Base-by-base conservation (phyloP, 2,797 vertebrate species). In the Trachops cirrhosus region DNA sequence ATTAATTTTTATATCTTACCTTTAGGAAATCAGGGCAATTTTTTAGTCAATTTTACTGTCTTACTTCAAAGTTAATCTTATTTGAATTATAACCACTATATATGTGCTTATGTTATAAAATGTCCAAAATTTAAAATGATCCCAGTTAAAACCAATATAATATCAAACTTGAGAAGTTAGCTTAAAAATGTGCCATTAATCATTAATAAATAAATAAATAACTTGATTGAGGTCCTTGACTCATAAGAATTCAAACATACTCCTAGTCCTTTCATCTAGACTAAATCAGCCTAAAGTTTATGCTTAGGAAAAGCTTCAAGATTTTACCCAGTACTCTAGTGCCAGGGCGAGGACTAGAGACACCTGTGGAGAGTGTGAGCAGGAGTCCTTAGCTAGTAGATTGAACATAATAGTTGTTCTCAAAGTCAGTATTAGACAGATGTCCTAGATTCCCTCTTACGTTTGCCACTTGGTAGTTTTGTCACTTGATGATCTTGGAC, bases 31-130 rank as follows among this genome's bases (percentile, higher is more conserved):
- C 10, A 46, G 67, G 71, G 24, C n/a, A 93, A 37, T 26, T 50
- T 95, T 92, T 85, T 93, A 73, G 39, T 78, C 32, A 39, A 54
- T 71, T 92, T 89, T 77, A 79, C 32, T 84, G 29, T 89, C 48
- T 41, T 54, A 34, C 15, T 50, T 78, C 71, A 70, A 87, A 62
- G n/a, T 88, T 92, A 77, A 77, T 84, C 67, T 89, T 78, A 71
- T 26, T 93, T 95, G 15, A 84, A 89, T 88, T 92, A 50, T 83
- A 70, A 44, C 32, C 37, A 54, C 59, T 83, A 24, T 59, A 19
- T 77, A 24, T 77, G 12, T 92, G 34, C 46, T 67, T 83, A 70
- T 2, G 50, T 41, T 2, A 59, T 34, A 67, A 92, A 91, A 87
- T 84, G 50, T 32, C 75, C 73, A 19, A 46, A 73, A 73, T 93